Base-by-base conservation (phyloP, 2,888 invertebrate genomes). In the Scaptomyza flava region DNA sequence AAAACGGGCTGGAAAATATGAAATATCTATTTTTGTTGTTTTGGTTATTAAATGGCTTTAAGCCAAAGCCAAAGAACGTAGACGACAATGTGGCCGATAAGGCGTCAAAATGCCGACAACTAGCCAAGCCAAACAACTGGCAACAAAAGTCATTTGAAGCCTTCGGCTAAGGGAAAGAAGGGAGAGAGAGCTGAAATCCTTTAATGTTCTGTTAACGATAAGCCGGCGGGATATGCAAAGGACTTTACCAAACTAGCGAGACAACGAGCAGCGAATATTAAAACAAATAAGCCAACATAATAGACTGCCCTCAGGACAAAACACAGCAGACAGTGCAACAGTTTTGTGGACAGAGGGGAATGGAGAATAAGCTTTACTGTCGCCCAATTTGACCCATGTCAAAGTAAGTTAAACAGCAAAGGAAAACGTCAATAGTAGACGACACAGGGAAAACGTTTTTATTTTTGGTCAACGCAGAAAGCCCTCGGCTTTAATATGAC, bases 131-230 rank as follows among this genome's bases (percentile, higher is more conserved):
- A 50, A 50, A 33, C 34, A 34, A 20, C 43, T 41, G 23, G 23
- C 63, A 68, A 63, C 64, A 68, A 73, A 58, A 79, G 75, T 77
- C 75, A 60, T 60, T 59, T 63, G 72, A 46, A 61, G 81, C 81
- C 69, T 48, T 57, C 31, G 84, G 79, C 79, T 47, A 60, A 27
- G 42, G 43, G 23, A 3, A 23, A n/a, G 34, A 3, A 17, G 17
- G 1, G 41, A 41, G 17, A 3, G 42, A 42, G 34, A 65, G 70
- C 62, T 63, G 60, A 83, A 84, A 81, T 87, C 82, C 87, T 83
- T 83, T 87, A 87, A 83, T 83, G 85, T 87, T 64, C 82, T 83
- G 82, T 84, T 83, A 87, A 83, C 85, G 87, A 87, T 83, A 87
- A 82, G 85, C 82, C 69, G 47, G 42, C 52, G 68, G 68, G 67